phyloP scores from a whole-genome alignment of 2,113 vertebrate species.

The Labrus mixtus region DNA sequence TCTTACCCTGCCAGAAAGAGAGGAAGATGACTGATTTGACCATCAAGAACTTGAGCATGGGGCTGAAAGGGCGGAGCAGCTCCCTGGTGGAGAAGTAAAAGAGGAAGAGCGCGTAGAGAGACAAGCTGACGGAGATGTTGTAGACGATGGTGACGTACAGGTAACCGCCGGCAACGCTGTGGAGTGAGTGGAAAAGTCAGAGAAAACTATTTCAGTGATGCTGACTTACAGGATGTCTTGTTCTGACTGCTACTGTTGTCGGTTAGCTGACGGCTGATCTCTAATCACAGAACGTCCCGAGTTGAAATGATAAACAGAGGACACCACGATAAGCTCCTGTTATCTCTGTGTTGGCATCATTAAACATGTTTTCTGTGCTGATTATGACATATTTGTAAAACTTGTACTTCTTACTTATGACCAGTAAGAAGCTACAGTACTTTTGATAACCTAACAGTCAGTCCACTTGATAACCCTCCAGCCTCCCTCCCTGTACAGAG shows the following conservation, averaged over 20 bases:
- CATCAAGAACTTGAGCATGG: slow-evolving; percentile 99
- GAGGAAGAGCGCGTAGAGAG: slow-evolving; percentile 93
- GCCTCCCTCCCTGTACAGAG: background rate
- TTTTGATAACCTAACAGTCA: too few species aligned
- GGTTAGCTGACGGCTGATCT: background rate
- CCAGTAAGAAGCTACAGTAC: too few species aligned
- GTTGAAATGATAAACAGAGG: slow-evolving; percentile 15
- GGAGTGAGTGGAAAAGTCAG: slow-evolving; percentile 48
- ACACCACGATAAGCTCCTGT: background rate
- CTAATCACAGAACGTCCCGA: too few species aligned
- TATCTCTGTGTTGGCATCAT: background rate
- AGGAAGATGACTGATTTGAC: slow-evolving; percentile 98
- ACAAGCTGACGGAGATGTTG: slow-evolving; percentile 97
- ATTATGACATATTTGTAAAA: too few species aligned
- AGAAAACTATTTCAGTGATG: background rate
- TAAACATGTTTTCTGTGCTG: too few species aligned
- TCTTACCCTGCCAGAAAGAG: slow-evolving; percentile 96
- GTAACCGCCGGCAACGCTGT: slow-evolving; percentile 94
- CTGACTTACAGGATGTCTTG: background rate
- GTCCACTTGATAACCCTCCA: too few species aligned
- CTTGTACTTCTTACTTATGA: too few species aligned
- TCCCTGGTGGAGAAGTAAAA: slow-evolving; percentile 95
- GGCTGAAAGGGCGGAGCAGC: slow-evolving; percentile 93
- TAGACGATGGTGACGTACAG: slow-evolving; percentile 97
- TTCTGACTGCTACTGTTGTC: background rate